phyloP scores from a whole-genome alignment of 2,113 vertebrate genomes.

The Hemiprocne comata region DNA sequence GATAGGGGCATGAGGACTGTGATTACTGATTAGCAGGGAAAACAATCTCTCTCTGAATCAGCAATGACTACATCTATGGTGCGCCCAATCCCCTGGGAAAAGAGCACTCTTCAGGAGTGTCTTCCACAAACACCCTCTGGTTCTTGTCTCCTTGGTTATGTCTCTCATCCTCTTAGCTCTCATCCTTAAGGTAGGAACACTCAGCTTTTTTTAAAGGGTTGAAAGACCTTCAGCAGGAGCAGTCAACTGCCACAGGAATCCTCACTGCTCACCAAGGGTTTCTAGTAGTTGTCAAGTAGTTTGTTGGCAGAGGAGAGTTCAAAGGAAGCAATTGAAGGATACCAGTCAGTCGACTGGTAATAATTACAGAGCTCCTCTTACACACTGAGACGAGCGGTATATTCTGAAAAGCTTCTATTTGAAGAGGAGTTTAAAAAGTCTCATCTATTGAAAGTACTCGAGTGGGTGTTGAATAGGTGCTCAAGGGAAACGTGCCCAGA shows the following conservation, averaged over 20 bases:
- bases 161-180: not conserved
- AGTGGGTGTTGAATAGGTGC: conserved; percentile 10
- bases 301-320: not conserved
- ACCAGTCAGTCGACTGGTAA: not conserved
- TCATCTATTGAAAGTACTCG: not conserved
- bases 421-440: not conserved
- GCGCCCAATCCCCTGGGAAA: not conserved
- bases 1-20: not conserved
- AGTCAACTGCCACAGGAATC: not conserved
- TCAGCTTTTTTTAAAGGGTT: not conserved
- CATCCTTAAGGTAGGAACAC: not conserved
- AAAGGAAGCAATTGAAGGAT: not conserved
- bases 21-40: not conserved
- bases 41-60: not conserved
- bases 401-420: conserved; percentile 2
- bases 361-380: not conserved
- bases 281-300: not conserved
- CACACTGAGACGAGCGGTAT: not conserved
- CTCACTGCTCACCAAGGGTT: not conserved
- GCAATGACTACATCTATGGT: not conserved
- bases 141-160: not conserved
- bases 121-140: not conserved
- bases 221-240: not conserved
- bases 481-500: conserved; percentile 2
- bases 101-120: not conserved